A percentile compares a stretch with the other conserved stretches of the same genome.
These are phyloP conservation scores for Cololabis saira DNA, from an alignment of 2,113 vertebrate species.

Conservation along the genomic window DNA sequence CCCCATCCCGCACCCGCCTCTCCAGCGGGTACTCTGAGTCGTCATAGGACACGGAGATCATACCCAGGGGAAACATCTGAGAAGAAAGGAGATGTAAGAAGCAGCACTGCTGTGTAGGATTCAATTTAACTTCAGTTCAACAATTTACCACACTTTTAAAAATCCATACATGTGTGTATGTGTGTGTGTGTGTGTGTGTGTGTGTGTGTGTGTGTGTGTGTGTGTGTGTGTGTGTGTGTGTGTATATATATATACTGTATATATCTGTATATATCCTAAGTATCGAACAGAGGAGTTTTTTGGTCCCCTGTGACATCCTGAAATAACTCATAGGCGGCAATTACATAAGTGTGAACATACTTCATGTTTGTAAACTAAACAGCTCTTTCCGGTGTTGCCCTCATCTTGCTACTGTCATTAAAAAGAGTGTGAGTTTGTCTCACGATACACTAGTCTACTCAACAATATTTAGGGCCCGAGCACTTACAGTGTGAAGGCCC, in stretches of 20 bases:
- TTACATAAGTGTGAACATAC: slow-evolving; percentile 21
- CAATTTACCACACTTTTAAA: slow-evolving; percentile 24
- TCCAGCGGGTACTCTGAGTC: slow-evolving; percentile 97
- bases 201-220: no score
- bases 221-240: no score
- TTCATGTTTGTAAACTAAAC: slow-evolving; percentile 10
- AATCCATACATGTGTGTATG: slow-evolving; percentile 7
- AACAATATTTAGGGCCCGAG: no score
- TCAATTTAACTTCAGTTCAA: slow-evolving; percentile 33
- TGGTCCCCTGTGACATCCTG: slow-evolving; percentile 3
- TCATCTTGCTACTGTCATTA: slow-evolving; percentile 1
- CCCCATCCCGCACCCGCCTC: slow-evolving; percentile 88
- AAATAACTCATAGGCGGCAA: slow-evolving; percentile 18
- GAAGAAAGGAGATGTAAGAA: slow-evolving; percentile 27
- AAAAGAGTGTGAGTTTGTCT: no score
- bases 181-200: no score
- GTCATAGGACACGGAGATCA: slow-evolving; percentile 95
- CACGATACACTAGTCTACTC: no score
- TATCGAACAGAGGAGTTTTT: slow-evolving; percentile 41
- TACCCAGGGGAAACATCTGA: slow-evolving; percentile 90
- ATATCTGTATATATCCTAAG: no score
- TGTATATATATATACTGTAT: no score
- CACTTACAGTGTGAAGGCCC: no score
- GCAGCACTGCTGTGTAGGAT: neutral
- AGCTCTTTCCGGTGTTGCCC: slow-evolving; percentile 5